These are phyloP conservation scores for Meleagris gallopavo DNA, from an alignment of 2,113 vertebrate species.

Conservation along the genomic window DNA sequence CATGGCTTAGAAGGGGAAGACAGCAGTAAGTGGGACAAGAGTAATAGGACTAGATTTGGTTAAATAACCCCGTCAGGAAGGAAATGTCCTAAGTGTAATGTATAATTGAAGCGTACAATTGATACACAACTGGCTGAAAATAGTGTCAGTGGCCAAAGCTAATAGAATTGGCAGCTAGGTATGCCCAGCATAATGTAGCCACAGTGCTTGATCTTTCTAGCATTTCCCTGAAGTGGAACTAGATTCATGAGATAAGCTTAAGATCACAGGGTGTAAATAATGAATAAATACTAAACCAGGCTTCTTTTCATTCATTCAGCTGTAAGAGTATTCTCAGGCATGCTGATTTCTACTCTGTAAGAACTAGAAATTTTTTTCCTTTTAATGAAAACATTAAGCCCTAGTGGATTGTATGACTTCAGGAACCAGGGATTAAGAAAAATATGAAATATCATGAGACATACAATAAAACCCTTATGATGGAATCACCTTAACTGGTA, in stretches of 20 bases:
- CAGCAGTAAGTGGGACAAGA: neutral
- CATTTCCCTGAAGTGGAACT: neutral
- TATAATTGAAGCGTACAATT: neutral
- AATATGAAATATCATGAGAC: conserved; percentile 48
- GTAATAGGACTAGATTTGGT: neutral
- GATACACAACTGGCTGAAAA: neutral
- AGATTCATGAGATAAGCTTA: neutral
- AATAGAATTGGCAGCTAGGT: neutral
- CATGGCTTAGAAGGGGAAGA: neutral
- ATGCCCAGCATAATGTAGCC: neutral
- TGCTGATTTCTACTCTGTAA: neutral
- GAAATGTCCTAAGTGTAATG: neutral
- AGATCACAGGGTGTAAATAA: neutral
- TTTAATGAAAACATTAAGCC: conserved; percentile 38
- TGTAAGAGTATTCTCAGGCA: neutral
- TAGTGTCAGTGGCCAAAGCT: neutral
- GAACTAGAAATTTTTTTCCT: neutral
- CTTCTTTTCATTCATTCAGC: neutral
- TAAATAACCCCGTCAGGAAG: neutral
- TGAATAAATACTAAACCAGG: neutral
- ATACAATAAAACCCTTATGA: conserved; percentile 42
- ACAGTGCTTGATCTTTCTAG: neutral
- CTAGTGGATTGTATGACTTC: conserved; percentile 24
- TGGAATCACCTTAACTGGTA: conserved; percentile 31
- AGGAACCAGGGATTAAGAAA: conserved; percentile 50